Base-by-base conservation (phyloP, 2,797 vertebrate genomes). In the Danio kyathit region DNA sequence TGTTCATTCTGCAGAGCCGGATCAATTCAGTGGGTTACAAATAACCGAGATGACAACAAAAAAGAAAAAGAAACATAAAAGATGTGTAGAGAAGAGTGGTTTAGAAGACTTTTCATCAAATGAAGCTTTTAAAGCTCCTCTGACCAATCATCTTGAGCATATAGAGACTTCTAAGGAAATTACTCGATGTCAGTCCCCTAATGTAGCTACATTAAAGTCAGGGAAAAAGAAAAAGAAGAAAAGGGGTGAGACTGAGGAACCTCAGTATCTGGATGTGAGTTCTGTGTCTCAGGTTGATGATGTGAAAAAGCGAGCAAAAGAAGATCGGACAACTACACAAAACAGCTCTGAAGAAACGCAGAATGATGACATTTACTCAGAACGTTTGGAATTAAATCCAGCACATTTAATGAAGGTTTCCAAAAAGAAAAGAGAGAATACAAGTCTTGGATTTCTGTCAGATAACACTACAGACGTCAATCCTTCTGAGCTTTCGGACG, bases 201-300 rank as follows among this genome's bases (percentile, higher is more conserved):
- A 29, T 29, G 29, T 29, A 29, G 29, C 29, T 41, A 43, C 14
- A 63, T 14, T 51, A 43, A 59, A 16, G 4, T 56, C 17, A 16
- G 79, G 17, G 6, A 86, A 81, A 40, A 83, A 84, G n/a, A 85
- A 74, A 5, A 81, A 69, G 52, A 76, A 72, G 10, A 80, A 85
- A 73, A 66, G 60, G 14, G 14, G 64, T 71, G 54, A n/a, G 12
- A 44, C 1, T 1, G 70, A 44, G 48, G 38, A 21, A 2, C 48
- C 43, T 48, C 29, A 29, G 44, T 38, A 14, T 80, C 11, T 61
- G 16, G 16, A 6, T 40, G n/a, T 5, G 3, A 16, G 1, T 13
- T 51, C 11, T 52, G 40, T n/a, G 41, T 74, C 72, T 61, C 56
- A 46, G 43, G 21, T 74, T 49, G 72, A 38, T 61, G 56, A 52